phyloP scores from a whole-genome alignment of 2,113 vertebrate species.

The Neomonachus schauinslandi region DNA sequence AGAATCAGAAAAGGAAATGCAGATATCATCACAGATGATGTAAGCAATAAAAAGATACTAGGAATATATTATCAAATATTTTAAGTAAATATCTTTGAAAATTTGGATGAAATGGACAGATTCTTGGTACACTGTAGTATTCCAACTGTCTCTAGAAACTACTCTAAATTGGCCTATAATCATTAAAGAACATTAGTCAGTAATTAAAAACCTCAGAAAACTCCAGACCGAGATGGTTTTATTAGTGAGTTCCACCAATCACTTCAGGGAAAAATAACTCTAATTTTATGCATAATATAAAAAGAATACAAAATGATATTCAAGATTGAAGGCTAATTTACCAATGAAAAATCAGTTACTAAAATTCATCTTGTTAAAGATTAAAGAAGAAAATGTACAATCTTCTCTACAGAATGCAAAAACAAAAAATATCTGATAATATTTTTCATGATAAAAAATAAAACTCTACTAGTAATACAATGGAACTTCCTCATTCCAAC shows the following conservation, averaged over 20 bases:
- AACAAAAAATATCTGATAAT: not conserved
- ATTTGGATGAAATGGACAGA: not conserved
- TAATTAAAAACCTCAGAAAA: not conserved
- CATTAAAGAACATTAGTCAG: not conserved
- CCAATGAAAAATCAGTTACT: not conserved
- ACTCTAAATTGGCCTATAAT: not conserved
- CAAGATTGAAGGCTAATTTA: not conserved
- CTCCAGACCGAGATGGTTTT: not conserved
- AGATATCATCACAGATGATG: not conserved
- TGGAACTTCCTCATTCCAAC: not conserved
- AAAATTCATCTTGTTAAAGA: not conserved
- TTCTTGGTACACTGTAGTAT: not conserved
- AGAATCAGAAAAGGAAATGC: not conserved
- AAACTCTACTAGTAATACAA: not conserved
- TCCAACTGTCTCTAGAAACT: not conserved
- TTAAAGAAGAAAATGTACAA: not conserved
- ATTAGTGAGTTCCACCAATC: not conserved
- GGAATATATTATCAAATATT: not conserved
- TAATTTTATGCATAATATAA: not conserved
- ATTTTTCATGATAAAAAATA: not conserved
- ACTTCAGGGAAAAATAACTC: not conserved
- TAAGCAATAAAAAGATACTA: not conserved
- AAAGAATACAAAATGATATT: not conserved
- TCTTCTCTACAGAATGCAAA: not conserved
- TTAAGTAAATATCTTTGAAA: not conserved